Base-by-base conservation (phyloP, 2,113 vertebrate genomes). In the Siphamia tubifer region DNA sequence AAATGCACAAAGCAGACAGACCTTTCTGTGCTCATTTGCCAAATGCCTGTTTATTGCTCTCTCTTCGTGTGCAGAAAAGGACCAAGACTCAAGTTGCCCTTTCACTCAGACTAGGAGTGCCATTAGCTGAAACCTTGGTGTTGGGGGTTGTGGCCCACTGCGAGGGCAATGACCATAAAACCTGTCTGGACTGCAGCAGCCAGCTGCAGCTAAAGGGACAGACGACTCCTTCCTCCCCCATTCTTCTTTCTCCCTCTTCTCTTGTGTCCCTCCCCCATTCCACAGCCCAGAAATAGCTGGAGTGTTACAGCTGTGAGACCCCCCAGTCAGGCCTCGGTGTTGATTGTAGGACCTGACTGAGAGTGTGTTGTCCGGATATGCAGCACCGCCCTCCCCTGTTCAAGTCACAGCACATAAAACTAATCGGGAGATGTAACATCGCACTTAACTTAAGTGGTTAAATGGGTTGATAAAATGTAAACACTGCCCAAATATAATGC, bases 71-170 rank as follows among this genome's bases (percentile, higher is more conserved):
- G 57, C 67, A 53, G 71, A 83, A 75, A 81, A 80, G 68, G 57
- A 67, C 55, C 83, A 81, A 81, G 84, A 90, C 79, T 88, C 82
- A 86, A 90, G 84, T 87, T 87, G 85, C 77, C 79, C 65, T 87
- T 90, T 90, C 81, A 79, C 73, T 82, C 76, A 84, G 82, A 87
- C 87, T 79, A 68, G 57, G 66, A 84, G 83, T 83, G 80, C 88
- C 85, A 89, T 89, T 88, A 90, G 87, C 75, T 90, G 82, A 81
- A 91, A 91, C 90, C 88, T 91, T 91, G 90, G 90, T 91, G 81
- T 91, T 91, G 90, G 90, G 90, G 90, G 90, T 91, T 90, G 87
- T 84, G 87, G 84, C 81, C 84, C 56, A 64, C 83, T 73, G 63
- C 43, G 79, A 81, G 88, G 85, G 87, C 88, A 91, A 89, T 89